Base-by-base conservation (phyloP, 2,113 vertebrate genomes). In the Equus quagga region DNA sequence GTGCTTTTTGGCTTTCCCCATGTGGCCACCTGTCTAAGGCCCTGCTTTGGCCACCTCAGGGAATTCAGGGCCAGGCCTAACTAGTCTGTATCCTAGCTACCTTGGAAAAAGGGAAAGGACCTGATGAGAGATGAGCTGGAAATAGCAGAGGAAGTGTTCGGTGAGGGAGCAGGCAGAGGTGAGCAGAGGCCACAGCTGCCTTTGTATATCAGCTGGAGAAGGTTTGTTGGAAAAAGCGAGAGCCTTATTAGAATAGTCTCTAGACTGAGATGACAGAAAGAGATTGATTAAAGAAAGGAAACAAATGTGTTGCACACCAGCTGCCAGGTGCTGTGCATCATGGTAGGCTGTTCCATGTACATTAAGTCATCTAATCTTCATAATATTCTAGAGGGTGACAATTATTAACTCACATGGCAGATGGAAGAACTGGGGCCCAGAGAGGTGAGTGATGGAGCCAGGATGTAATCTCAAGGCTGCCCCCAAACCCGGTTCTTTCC, bases 111-210 rank as follows among this genome's bases (percentile, higher is more conserved):
- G 51, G 58, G 58, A 84, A 67, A 33, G 78, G 85, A 69, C 83
- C 62, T 75, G 84, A 67, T 72, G 73, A 97, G 85, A 79, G 44
- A 89, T 1, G 44, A 97, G 84, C 92, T 94, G 82, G 92, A 94
- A 96, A 92, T 89, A 96, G 91, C 62, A 84, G 86, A 46, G 15
- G n/a, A 83, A 83, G 85, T 51, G 36, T 87, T 83, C 58, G 24
- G 49, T 28, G 67, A 95, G 88, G 64, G 51, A 91, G 88, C 46
- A 80, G 46, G 80, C 85, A 81, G 51, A 69, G 5, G 0, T 24
- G 46, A 90, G 73, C 89, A 36, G 67, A 80, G 70, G 83, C 84
- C 72, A 54, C 82, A 46, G 89, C 88, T 94, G 94, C 58, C 58
- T 91, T 81, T 51, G 18, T 54, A 31, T 36, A 82, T 73, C 70